Conservation (phyloP, 2,113 vertebrate species). For the Ameiurus melas region DNA sequence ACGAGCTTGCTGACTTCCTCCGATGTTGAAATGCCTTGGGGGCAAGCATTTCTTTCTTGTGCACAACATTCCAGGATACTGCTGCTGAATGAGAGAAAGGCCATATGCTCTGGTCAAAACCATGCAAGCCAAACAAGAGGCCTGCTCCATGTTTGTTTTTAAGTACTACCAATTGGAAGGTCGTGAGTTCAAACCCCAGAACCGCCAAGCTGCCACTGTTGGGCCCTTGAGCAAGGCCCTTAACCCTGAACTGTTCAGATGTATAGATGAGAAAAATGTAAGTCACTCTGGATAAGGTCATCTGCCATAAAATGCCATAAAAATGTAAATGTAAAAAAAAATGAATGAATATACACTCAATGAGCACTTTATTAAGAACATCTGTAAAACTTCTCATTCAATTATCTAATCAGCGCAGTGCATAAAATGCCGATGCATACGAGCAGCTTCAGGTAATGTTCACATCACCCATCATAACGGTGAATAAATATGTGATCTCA, state of each 20-base stretch:
- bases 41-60: conserved; percentile 27
- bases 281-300: no score
- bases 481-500: background rate
- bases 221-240: no score
- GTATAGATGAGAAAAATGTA: no score
- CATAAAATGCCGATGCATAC: background rate
- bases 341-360: background rate
- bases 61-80: conserved; percentile 39
- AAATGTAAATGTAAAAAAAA: background rate
- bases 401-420: background rate
- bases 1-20: conserved; percentile 46
- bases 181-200: no score
- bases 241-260: no score
- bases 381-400: background rate
- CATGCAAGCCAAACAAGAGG: conserved; percentile 43
- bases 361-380: background rate
- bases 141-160: conserved; percentile 53
- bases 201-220: no score
- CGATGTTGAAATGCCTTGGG: conserved; percentile 47
- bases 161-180: background rate
- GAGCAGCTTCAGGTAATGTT: background rate
- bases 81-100: conserved; percentile 46
- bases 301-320: no score
- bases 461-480: background rate
- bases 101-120: conserved; percentile 48